Evolutionary conservation across 2,797 vertebrate genomes (phyloP), one percentile per base, ranked within the genome.

Genomic region (Leptodactylus fallax): DNA sequence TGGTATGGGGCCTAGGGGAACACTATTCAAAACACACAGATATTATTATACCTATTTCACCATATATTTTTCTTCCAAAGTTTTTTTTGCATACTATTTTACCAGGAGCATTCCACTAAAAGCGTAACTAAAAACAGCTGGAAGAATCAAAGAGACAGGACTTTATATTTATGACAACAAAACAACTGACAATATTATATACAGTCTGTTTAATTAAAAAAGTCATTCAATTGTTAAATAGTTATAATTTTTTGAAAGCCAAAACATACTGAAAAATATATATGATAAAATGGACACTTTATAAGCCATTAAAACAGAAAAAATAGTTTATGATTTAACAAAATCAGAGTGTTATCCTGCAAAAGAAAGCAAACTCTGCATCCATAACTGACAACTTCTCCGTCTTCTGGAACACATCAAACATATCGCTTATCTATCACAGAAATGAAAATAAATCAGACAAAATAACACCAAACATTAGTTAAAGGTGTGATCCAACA

Each of bases 191-290:
- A 45, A 49, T 71, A 74, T 58, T 88, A 88, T 81, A 85, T 80
- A 80, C 79, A 80, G 53, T 76, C 8, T 61, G 77, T 89, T 89
- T 86, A 47, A 79, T 76, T 79, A 79, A 79, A 82, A 85, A 89
- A 89, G 53, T 83, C 79, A 86, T 82, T 89, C 88, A 89, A 67
- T 21, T 89, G 71, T 83, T 88, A 84, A 69, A 86, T 86, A 71
- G n/a, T 79, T 71, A 78, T 81, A 60, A 83, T 79, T 86, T 53
- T 81, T 89, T 86, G 58, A 89, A 82, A 83, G 61, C 79, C 83
- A 85, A 85, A 83, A 69, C 21, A 83, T 86, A 83, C 87, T 88
- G 63, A 89, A 89, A 89, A 89, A 89, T 89, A 86, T 76, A 86
- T 86, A 71, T 84, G 81, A 63, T 77, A 86, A 89, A 89, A 83